Base-by-base conservation (phyloP, 1,140 invertebrate species). In the Laupala kohalensis region DNA sequence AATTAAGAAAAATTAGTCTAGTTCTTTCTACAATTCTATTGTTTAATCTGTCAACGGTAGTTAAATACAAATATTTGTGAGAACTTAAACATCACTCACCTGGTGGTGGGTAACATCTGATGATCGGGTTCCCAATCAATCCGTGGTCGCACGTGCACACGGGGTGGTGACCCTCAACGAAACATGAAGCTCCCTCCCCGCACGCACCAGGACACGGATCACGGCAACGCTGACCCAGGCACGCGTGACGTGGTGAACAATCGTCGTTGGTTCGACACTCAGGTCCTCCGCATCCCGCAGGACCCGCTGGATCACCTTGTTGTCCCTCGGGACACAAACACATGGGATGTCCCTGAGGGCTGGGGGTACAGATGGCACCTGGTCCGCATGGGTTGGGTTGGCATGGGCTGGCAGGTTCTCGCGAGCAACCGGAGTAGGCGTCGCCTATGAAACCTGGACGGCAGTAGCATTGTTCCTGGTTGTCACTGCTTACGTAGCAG, bases 201-300 rank as follows among this genome's bases (percentile, higher is more conserved):
- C 93, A 95, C 64, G 88, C 85, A 62, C 92, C 91, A 0, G 90
- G 86, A 76, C 92, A 95, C 53, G 92, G 91, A 80, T 94, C 88
- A 72, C 85, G 83, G 76, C 92, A 94, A 75, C 84, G 84, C 75
- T 88, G 88, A 23, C 88, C 88, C 75, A 93, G 89, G 76, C 92
- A 94, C 37, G 91, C 89, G 80, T 87, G 85, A 71, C 85, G 82
- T n/a, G 79, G 74, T 25, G 84, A 78, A 78, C 92, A 94, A 77
- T 93, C 90, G 66, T 86, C 85, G 78, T 92, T 88, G n/a, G 87
- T 81, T 73, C 87, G 84, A 80, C 92, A 94, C 82, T 93, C 90
- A 70, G 88, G 87, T 23, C 88, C 87, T 76, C 87, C 85, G 79
- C 91, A 91, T 64, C 91, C 89, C 71, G 83, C 78, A 27, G 85